Evolutionary conservation across 2,888 invertebrate genomes (phyloP).

Genomic region (Isotomurus palustris): DNA sequence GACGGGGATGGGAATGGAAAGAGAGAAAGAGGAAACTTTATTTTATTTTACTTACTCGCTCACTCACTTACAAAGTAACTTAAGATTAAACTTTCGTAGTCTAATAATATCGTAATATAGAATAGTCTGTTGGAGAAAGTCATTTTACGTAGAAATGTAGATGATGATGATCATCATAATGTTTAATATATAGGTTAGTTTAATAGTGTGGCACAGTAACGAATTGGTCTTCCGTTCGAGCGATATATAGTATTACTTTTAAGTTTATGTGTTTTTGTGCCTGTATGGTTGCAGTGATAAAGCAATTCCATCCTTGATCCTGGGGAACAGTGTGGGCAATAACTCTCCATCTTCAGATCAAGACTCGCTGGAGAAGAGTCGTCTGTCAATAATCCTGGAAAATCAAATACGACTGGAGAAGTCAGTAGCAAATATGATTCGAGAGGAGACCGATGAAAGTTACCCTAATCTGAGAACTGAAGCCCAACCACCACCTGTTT

Average conservation of each 20-base stretch:
- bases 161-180: background rate
- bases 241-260: too few species aligned
- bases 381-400: conserved; percentile 67
- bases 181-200: too few species aligned
- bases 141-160: too few species aligned
- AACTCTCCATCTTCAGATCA: conserved; percentile 40
- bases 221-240: too few species aligned
- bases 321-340: conserved; percentile 11
- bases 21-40: conserved; percentile 4
- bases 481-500: conserved; percentile 72
- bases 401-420: conserved; percentile 52
- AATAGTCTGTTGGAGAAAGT: too few species aligned
- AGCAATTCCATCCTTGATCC: conserved; percentile 80
- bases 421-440: conserved; percentile 38
- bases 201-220: too few species aligned
- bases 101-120: too few species aligned
- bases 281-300: conserved; percentile 62
- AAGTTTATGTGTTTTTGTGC: too few species aligned
- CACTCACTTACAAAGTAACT: background rate
- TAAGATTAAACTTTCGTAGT: background rate
- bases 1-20: conserved; percentile 2
- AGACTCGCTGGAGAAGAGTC: conserved; percentile 58
- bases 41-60: background rate
- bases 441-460: conserved; percentile 43
- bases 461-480: conserved; percentile 53